These are phyloP conservation scores for Drosophila anomelani DNA, from an alignment of 2,888 invertebrate species.

Conservation along the genomic window DNA sequence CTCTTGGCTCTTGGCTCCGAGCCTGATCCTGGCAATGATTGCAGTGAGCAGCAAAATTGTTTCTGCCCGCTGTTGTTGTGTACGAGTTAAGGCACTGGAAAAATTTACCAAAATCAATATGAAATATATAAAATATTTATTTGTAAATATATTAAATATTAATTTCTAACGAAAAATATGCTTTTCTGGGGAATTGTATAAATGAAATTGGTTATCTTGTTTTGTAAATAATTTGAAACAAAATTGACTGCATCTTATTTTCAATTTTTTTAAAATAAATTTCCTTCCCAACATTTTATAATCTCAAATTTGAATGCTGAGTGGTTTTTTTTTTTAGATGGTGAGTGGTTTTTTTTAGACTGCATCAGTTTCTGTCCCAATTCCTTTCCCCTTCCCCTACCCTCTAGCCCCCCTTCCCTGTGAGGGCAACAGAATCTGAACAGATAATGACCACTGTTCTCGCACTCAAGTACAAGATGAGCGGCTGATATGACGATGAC, in stretches of 20 bases:
- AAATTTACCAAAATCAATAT: background rate
- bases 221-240: too few relatives aligned
- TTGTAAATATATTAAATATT: background rate
- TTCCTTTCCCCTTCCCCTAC: background rate
- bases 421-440: slow-evolving; percentile 48
- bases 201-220: too few relatives aligned
- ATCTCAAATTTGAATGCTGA: background rate
- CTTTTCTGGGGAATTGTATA: too few relatives aligned
- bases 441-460: slow-evolving; percentile 78
- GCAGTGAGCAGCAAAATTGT: slow-evolving; percentile 68
- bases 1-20: slow-evolving; percentile 5
- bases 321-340: too few relatives aligned
- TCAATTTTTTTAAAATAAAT: too few relatives aligned
- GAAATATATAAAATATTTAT: background rate
- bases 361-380: slow-evolving; percentile 7
- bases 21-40: slow-evolving; percentile 65
- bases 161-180: too few relatives aligned
- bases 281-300: background rate
- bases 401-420: background rate
- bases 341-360: background rate
- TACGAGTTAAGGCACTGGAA: background rate
- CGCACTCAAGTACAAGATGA: slow-evolving; percentile 77
- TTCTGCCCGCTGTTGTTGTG: slow-evolving; percentile 53
- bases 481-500: slow-evolving; percentile 78
- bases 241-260: background rate